These are phyloP conservation scores for Octomys mimax DNA, from an alignment of 2,797 vertebrate genomes.

Conservation along the genomic window DNA sequence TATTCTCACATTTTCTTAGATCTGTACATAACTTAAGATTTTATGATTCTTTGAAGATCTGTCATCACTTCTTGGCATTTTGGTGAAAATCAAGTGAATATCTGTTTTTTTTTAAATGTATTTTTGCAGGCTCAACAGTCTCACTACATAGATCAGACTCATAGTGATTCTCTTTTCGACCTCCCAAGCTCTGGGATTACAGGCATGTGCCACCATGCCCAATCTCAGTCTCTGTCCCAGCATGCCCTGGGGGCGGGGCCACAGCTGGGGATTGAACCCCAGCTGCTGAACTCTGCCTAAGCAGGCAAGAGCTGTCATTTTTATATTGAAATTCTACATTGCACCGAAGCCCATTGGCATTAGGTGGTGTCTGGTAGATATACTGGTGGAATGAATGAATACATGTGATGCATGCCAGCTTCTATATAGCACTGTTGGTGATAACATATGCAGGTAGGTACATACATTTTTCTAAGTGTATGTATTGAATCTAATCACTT, in stretches of 20 bases:
- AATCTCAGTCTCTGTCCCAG: too few relatives aligned
- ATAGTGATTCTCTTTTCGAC: too few relatives aligned
- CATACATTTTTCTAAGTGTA: neutral
- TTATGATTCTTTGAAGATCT: slow-evolving; percentile 15
- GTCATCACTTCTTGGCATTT: too few relatives aligned
- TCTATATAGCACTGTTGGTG: neutral
- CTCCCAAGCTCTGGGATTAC: too few relatives aligned
- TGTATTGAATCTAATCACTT: slow-evolving; percentile 19
- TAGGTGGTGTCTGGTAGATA: neutral
- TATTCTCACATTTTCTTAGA: slow-evolving; percentile 27
- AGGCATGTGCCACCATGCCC: too few relatives aligned
- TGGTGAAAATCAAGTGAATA: too few relatives aligned
- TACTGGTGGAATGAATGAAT: neutral
- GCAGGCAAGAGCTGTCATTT: neutral
- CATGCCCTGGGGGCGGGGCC: too few relatives aligned
- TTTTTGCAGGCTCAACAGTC: too few relatives aligned
- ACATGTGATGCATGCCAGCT: neutral
- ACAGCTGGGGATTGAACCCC: too few relatives aligned
- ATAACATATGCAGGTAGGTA: neutral
- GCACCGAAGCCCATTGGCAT: neutral
- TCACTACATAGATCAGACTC: too few relatives aligned
- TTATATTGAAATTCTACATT: slow-evolving; percentile 12
- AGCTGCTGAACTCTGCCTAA: too few relatives aligned
- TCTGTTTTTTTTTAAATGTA: too few relatives aligned
- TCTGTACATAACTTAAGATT: slow-evolving; percentile 11